Percentiles rank a stretch among this genome's conserved stretches.
phyloP scores from a whole-genome alignment of 2,888 invertebrate genomes.

The Slavum lentiscoides region DNA sequence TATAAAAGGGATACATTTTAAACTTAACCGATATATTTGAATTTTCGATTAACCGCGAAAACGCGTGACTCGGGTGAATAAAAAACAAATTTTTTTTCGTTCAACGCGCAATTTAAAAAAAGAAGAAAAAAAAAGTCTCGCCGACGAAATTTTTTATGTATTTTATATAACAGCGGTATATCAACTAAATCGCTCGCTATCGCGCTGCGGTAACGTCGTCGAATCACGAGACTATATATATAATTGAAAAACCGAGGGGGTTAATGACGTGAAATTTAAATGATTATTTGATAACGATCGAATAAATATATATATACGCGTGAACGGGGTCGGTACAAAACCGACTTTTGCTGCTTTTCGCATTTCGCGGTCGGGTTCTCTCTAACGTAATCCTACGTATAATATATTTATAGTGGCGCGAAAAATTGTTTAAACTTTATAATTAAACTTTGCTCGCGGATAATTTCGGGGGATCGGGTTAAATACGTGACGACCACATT shows the following conservation, averaged over 20 bases:
- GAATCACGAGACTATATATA: constrained; percentile 23
- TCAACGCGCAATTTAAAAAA: no score
- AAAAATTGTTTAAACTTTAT: constrained; percentile 7
- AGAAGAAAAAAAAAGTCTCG: no score
- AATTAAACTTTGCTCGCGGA: no score
- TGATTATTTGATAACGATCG: constrained; percentile 1
- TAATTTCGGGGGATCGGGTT: no score
- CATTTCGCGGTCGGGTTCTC: background rate
- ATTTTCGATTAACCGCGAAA: no score
- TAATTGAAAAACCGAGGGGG: background rate
- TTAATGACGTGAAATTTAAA: constrained; percentile 11
- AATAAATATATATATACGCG: background rate
- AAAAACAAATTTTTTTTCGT: no score
- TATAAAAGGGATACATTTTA: no score
- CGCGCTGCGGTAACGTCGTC: background rate
- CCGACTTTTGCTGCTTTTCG: background rate
- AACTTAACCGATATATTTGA: no score
- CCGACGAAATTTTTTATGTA: constrained; percentile 3
- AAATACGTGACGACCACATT: no score
- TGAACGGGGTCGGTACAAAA: background rate
- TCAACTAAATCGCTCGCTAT: no score
- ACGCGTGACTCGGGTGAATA: no score
- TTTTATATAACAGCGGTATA: no score
- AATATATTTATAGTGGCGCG: background rate
- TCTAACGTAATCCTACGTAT: background rate